phyloP scores from a whole-genome alignment of 2,888 invertebrate species.

The Pammene aurita region DNA sequence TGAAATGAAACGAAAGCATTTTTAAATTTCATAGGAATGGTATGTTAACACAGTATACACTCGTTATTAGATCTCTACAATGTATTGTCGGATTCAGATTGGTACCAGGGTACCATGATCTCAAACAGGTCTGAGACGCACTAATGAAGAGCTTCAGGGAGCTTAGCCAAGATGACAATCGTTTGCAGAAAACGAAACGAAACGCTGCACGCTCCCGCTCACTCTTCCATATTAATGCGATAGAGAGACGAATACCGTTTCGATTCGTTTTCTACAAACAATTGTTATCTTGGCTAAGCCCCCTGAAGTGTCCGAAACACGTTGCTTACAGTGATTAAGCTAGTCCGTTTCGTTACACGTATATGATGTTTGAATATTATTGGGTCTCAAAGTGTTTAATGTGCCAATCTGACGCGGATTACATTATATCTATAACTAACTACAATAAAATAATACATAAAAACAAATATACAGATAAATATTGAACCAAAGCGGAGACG shows the following conservation, averaged over 20 bases:
- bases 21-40: constrained; percentile 37
- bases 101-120: no score
- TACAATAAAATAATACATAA: constrained; percentile 9
- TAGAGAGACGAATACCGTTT: no score
- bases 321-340: no score
- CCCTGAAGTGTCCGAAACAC: not conserved
- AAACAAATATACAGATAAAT: constrained; percentile 17
- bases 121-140: not conserved
- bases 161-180: no score
- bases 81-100: constrained; percentile 21
- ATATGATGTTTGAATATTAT: no score
- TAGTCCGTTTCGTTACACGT: no score
- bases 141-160: not conserved
- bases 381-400: not conserved
- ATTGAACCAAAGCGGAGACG: constrained; percentile 1
- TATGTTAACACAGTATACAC: constrained; percentile 34
- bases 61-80: constrained; percentile 22
- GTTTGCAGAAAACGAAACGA: no score
- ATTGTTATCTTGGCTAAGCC: no score
- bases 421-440: constrained; percentile 3
- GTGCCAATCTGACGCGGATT: constrained; percentile 8
- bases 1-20: constrained; percentile 32
- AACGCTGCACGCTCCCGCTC: no score
- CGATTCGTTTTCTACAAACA: no score
- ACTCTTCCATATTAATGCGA: no score